Evolutionary conservation across 2,113 vertebrate genomes (phyloP), one percentile per base, ranked within the genome.

Genomic region (Casuarius casuarius): DNA sequence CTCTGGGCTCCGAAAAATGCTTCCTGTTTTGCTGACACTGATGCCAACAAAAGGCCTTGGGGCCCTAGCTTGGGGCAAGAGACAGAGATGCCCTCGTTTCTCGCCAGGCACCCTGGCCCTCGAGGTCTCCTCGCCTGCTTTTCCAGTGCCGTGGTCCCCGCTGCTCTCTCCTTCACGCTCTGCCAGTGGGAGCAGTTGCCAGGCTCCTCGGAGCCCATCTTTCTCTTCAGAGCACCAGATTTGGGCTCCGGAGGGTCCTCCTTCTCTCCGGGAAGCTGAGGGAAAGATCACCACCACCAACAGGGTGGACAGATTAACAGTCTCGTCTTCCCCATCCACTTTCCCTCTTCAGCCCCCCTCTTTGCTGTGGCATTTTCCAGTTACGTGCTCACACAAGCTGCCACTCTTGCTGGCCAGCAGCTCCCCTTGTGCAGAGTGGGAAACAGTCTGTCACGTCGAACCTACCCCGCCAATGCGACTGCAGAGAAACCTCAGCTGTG

Each of bases 161-260:
- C 21, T 8, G 4, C 38, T 15, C 2, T 0, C 7, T 70, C 44
- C 42, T 33, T 70, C 0, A 0, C 70, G 17, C 33, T 48, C 75
- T 65, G 44, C 80, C 26, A 87, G 42, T 7, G 7, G 33, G 12
- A 89, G 31, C 54, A 61, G 19, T 66, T 59, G 12, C 42, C 35
- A 70, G 33, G 44, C 7, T 84, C 11, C 35, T 71, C 10, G 48
- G 44, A 70, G 20, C 15, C 33, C 46, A 38, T 21, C 14, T 79
- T 59, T 33, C 17, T 78, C 56, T 65, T 87, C 84, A 81, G 7
- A 84, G 40, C 29, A 70, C 10, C 3, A 2, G 35, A n/a, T 46
- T 88, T 67, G 5, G 1, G 4, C 44, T 68, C 35, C 33, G 56
- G 29, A 19, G 56, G 17, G 33, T 31, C 29, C 56, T 19, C 56